Evolutionary conservation across 1,140 invertebrate genomes (phyloP).

Genomic region (Bactericera cockerelli): DNA sequence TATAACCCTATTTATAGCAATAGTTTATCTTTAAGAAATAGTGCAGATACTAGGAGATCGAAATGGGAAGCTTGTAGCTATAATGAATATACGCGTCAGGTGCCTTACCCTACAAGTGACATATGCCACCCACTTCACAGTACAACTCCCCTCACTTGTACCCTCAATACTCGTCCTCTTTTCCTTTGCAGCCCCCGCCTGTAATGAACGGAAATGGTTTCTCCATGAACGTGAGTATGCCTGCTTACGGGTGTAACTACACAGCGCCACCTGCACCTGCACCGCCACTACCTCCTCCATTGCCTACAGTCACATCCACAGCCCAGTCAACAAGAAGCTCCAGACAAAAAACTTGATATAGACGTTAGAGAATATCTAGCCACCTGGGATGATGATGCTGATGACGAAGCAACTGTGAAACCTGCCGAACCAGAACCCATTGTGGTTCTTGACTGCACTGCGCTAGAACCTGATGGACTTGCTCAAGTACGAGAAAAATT

Average conservation of each 20-base stretch:
- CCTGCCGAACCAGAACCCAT: slow-evolving; percentile 9
- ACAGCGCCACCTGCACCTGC: neutral
- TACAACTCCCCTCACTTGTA: neutral
- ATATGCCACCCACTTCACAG: neutral
- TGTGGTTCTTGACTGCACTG: slow-evolving; percentile 16
- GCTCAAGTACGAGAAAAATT: slow-evolving; percentile 18
- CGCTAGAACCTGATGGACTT: slow-evolving; percentile 15
- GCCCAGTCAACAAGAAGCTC: neutral
- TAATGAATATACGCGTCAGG: neutral
- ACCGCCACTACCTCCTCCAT: too few species aligned
- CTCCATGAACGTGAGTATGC: neutral
- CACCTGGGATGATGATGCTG: slow-evolving; percentile 17
- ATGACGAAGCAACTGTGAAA: slow-evolving; percentile 10
- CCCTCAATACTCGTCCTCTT: neutral
- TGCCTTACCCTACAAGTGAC: neutral
- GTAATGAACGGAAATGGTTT: neutral
- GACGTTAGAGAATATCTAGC: slow-evolving; percentile 17
- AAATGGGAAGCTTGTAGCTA: slow-evolving; percentile 4
- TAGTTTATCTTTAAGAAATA: neutral
- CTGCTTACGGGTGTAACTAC: neutral
- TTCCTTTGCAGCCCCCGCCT: neutral
- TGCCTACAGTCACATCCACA: too few species aligned
- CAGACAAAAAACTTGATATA: slow-evolving; percentile 13
- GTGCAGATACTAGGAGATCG: neutral
- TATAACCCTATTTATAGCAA: neutral